phyloP scores from a whole-genome alignment of 1,140 invertebrate species.

The Monomorium pharaonis region DNA sequence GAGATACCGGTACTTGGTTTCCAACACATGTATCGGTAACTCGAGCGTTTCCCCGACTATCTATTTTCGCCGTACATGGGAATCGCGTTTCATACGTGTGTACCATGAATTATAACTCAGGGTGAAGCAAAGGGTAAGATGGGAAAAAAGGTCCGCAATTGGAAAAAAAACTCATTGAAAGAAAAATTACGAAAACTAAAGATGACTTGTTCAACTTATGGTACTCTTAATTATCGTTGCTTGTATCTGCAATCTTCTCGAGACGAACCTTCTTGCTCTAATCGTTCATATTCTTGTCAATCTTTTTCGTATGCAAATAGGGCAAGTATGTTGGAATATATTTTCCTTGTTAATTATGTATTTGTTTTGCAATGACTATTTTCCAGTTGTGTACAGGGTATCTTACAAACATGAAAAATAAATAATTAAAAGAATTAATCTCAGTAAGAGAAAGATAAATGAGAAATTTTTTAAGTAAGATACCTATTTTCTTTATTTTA shows the following conservation, averaged over 20 bases:
- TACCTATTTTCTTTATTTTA: background rate
- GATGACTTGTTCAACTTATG: background rate
- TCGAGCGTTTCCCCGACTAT: conserved; percentile 15
- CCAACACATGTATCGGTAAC: conserved; percentile 11
- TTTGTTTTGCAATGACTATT: background rate
- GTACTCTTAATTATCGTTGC: conserved; percentile 22
- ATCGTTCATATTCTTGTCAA: conserved; percentile 9
- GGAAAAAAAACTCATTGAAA: conserved; percentile 24
- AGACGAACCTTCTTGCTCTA: conserved; percentile 9
- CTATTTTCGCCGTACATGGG: conserved; percentile 13
- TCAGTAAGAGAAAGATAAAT: background rate
- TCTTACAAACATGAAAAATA: background rate
- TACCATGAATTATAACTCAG: background rate
- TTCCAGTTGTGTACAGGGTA: background rate
- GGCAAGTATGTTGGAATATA: background rate
- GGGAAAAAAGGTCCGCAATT: background rate
- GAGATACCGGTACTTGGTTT: conserved; percentile 8
- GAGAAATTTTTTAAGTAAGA: background rate
- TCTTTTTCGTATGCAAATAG: conserved; percentile 7
- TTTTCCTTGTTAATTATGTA: background rate
- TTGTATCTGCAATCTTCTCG: conserved; percentile 1
- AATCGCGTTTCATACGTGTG: conserved; percentile 7
- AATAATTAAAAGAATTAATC: background rate
- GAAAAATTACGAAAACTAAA: conserved; percentile 2
- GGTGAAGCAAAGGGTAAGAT: background rate